Evolutionary conservation across 2,797 vertebrate species (phyloP).

Genomic region (Setipinna tenuifilis): DNA sequence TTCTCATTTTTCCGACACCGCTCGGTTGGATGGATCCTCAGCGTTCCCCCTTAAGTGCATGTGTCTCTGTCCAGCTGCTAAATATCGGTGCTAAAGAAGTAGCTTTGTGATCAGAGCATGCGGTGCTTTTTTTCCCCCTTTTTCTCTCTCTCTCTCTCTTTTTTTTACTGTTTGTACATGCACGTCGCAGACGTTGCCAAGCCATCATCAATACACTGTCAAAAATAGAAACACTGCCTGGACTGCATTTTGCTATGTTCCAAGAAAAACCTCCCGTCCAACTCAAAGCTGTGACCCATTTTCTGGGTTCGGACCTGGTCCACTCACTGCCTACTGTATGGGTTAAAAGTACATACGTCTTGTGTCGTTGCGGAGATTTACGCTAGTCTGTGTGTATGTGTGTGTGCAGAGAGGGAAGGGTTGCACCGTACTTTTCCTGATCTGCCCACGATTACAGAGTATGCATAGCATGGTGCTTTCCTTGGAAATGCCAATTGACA

Average conservation of each 20-base stretch:
- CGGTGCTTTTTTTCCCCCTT: not conserved
- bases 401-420: not conserved
- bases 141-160: not conserved
- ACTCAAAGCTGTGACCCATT: conserved; percentile 52
- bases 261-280: conserved; percentile 40
- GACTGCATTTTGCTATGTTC: not conserved
- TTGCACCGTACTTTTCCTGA: not conserved
- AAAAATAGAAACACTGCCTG: conserved; percentile 59
- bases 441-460: conserved; percentile 27
- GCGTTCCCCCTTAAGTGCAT: conserved; percentile 15
- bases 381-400: not conserved
- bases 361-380: not conserved
- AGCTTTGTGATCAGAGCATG: conserved; percentile 19
- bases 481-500: conserved; percentile 33
- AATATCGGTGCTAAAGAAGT: not conserved
- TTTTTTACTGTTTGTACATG: not conserved
- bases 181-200: conserved; percentile 39
- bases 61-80: conserved; percentile 22
- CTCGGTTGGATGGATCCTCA: not conserved
- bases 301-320: not conserved
- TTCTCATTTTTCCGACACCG: not conserved
- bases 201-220: conserved; percentile 64
- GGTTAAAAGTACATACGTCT: not conserved
- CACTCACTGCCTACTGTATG: conserved; percentile 18
- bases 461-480: conserved; percentile 48